phyloP scores from a whole-genome alignment of 1,140 invertebrate genomes.

The Conus ventricosus region DNA sequence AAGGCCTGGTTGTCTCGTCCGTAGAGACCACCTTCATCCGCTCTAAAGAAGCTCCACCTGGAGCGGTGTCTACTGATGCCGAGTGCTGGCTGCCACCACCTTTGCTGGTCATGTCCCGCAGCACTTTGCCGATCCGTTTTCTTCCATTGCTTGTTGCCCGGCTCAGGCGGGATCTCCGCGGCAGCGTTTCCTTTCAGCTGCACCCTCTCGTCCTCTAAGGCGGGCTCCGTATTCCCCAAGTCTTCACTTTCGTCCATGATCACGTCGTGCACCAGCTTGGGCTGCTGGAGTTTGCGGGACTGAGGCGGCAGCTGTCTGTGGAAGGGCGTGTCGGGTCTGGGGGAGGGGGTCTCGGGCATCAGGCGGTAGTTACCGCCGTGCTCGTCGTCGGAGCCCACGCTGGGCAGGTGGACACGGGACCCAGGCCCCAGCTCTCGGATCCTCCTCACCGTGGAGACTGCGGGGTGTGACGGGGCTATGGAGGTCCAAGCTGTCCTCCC shows the following conservation, averaged over 20 bases:
- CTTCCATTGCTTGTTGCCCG: neutral
- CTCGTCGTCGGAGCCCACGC: conserved; percentile 20
- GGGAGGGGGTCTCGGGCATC: neutral
- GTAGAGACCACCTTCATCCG: neutral
- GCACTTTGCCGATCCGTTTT: neutral
- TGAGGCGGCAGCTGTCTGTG: neutral
- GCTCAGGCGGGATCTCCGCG: neutral
- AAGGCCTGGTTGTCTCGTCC: conserved; percentile 15
- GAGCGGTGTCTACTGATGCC: too few relatives aligned
- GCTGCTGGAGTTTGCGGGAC: neutral
- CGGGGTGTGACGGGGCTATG: neutral
- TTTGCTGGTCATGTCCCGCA: neutral
- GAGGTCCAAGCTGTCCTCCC: neutral
- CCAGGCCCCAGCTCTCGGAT: neutral
- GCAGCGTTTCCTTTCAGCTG: neutral
- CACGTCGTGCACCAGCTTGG: neutral
- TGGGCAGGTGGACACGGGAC: conserved; percentile 15
- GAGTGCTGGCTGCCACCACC: neutral
- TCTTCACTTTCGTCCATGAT: neutral
- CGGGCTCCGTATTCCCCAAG: neutral
- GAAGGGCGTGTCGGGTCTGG: conserved; percentile 22
- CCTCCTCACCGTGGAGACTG: neutral
- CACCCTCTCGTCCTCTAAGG: neutral
- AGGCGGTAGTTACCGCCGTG: conserved; percentile 9
- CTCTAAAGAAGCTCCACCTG: neutral